These are phyloP conservation scores for Scleropages formosus DNA, from an alignment of 2,797 vertebrate species.

Conservation along the genomic window DNA sequence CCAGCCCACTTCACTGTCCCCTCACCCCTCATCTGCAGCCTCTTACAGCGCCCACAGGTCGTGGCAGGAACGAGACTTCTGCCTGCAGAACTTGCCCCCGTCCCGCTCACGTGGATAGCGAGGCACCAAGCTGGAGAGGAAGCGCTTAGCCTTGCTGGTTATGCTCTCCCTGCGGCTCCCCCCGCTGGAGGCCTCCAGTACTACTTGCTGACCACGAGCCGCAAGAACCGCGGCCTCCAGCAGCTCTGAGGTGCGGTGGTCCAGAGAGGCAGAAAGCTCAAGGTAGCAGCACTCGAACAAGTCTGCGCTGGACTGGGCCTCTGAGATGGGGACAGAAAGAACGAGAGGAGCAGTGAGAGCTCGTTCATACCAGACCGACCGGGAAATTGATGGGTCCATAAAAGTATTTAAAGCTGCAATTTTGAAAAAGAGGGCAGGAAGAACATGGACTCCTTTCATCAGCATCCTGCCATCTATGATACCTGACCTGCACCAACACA, in stretches of 20 bases:
- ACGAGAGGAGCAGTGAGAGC: background rate
- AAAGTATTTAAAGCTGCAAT: too few relatives aligned
- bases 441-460: too few relatives aligned
- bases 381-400: too few relatives aligned
- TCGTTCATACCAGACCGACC: too few relatives aligned
- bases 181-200: conserved; percentile 56
- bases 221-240: conserved; percentile 78
- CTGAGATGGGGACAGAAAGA: conserved; percentile 50
- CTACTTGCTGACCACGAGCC: conserved; percentile 69
- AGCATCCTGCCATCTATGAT: too few relatives aligned
- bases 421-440: too few relatives aligned
- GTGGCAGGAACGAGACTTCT: conserved; percentile 85
- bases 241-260: conserved; percentile 79
- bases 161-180: conserved; percentile 74
- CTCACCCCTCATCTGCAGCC: background rate
- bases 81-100: conserved; percentile 75
- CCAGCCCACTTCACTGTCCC: background rate
- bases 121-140: conserved; percentile 78
- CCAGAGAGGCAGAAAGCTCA: conserved; percentile 82
- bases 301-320: conserved; percentile 77
- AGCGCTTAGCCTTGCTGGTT: conserved; percentile 81
- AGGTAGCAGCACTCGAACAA: conserved; percentile 81
- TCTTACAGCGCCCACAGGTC: conserved; percentile 78
- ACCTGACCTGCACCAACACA: too few relatives aligned
- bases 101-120: conserved; percentile 65